Base-by-base conservation (phyloP, 2,113 vertebrate genomes). In the Petromus typicus region DNA sequence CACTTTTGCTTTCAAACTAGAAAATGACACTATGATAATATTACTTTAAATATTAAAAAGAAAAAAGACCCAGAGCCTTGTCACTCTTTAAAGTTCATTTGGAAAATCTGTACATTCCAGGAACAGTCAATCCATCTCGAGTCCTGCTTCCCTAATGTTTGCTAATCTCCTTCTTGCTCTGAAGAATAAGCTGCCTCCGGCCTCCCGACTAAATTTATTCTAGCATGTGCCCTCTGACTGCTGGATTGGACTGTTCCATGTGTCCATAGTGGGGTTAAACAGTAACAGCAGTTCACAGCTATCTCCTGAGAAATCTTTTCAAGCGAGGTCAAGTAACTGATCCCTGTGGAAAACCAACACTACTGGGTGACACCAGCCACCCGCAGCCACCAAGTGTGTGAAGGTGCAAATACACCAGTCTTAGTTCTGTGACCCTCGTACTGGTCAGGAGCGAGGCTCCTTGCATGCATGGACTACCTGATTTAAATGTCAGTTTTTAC, bases 281-380 rank as follows among this genome's bases (percentile, higher is more conserved):
- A 69, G 45, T 57, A 88, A 57, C 25, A 67, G 90, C 30, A 91
- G 61, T 61, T 76, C 61, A 88, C 56, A 9, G 56, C 22, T 86
- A 48, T 43, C 83, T 32, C 57, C 61, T 84, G 34, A 88, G 73
- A 78, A 82, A 54, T 76, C 8, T 57, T 79, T 93, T 67, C 45
- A 84, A 69, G 66, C 32, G 87, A 93, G 37, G 64, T 87, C 82
- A 91, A 79, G n/a, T 48, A 71, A 84, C 10, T 30, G 66, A 83
- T 71, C n/a, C 30, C 30, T 30, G 23, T 14, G 7, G 34, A 90
- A 92, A 96, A 45, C 16, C n/a, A 48, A 14, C 22, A 13, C 8
- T 57, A 6, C 30, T 79, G 45, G 51, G 45, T 73, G 57, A 80
- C n/a, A 37, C 11, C 14, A n/a, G 16, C 0, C 27, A 48, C 57